Conservation (phyloP, 1,140 invertebrate species). For the Branchinecta lindahli region DNA sequence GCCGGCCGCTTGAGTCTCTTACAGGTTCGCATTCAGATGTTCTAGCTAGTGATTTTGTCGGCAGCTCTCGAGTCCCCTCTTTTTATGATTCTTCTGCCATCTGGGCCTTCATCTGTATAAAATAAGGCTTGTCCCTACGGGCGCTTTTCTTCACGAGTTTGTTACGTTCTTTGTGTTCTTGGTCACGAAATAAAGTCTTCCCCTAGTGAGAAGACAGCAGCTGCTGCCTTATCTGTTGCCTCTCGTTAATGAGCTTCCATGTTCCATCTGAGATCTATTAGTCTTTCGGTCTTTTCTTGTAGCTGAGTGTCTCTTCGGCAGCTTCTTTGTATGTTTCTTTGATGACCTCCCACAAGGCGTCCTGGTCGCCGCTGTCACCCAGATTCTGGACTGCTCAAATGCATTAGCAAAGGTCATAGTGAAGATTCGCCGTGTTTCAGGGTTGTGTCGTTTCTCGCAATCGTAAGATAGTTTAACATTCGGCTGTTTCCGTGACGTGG, state of each 20-base stretch:
- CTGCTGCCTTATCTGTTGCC: neutral
- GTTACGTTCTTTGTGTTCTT: neutral
- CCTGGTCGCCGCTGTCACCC: neutral
- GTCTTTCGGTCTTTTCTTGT: neutral
- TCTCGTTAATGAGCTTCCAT: slow-evolving; percentile 1
- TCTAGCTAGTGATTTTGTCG: neutral
- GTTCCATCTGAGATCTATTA: neutral
- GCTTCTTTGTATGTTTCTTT: neutral
- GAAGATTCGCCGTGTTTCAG: neutral
- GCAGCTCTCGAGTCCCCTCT: neutral
- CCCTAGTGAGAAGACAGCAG: neutral
- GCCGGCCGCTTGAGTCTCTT: neutral
- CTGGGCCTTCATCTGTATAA: neutral
- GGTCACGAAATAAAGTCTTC: neutral
- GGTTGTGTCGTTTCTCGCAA: neutral
- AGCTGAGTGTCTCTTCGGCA: neutral
- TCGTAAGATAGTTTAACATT: neutral
- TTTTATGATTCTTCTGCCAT: neutral
- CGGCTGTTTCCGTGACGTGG: too few relatives aligned
- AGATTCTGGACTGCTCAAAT: neutral
- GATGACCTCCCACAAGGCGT: neutral
- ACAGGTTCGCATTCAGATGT: neutral
- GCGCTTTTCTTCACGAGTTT: neutral
- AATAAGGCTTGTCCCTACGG: neutral
- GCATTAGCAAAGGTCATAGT: neutral